Conservation (phyloP, 1,140 invertebrate genomes). For the Maniola jurtina region DNA sequence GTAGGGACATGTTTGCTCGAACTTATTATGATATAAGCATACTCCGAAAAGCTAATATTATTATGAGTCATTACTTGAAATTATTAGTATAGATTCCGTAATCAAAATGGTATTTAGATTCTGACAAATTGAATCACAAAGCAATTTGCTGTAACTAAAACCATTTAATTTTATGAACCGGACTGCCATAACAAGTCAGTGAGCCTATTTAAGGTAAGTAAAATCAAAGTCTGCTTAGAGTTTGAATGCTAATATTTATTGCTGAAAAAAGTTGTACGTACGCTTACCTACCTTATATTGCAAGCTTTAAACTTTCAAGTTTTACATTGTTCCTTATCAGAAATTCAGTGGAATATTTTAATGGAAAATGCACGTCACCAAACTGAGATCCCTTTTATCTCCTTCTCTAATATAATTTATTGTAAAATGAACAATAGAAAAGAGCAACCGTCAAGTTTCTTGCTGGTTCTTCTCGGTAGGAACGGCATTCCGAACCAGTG, state of each 20-base stretch:
- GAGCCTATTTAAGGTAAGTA: background rate
- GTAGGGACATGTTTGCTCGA: background rate
- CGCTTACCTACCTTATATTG: background rate
- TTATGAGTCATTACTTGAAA: constrained; percentile 17
- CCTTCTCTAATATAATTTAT: too few relatives aligned
- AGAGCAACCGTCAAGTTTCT: too few relatives aligned
- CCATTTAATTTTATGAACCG: constrained; percentile 28
- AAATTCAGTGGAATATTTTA: too few relatives aligned
- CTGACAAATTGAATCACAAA: constrained; percentile 30
- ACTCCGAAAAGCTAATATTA: constrained; percentile 5
- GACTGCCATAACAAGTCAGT: constrained; percentile 9
- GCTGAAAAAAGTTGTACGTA: background rate
- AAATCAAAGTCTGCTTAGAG: background rate
- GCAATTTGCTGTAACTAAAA: constrained; percentile 27
- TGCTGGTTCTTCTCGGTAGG: too few relatives aligned
- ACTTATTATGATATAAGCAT: background rate
- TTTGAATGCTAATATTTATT: background rate
- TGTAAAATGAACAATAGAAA: too few relatives aligned
- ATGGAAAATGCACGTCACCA: too few relatives aligned
- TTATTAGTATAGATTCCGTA: constrained; percentile 22
- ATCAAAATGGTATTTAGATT: constrained; percentile 32
- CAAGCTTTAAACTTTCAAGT: background rate
- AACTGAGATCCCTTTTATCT: background rate
- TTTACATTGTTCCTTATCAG: too few relatives aligned
- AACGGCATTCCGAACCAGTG: too few relatives aligned